These are phyloP conservation scores for Papilio glaucus DNA, from an alignment of 1,140 invertebrate genomes.

Conservation along the genomic window DNA sequence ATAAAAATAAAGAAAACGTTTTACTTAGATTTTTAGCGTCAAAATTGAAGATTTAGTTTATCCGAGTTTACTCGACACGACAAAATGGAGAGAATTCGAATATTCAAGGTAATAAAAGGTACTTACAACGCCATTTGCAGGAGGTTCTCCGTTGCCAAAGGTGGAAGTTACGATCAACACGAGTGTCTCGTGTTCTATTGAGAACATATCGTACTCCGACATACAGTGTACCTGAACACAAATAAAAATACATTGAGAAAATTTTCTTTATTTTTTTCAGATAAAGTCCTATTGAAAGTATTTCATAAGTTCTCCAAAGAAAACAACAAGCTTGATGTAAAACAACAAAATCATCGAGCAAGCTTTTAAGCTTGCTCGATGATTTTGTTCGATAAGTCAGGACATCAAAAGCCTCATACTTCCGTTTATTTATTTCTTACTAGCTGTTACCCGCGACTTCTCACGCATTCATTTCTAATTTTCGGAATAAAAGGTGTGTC, in stretches of 20 bases:
- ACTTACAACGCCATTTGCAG: conserved; percentile 94
- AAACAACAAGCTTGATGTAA: too few relatives aligned
- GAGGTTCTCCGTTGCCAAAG: conserved; percentile 98
- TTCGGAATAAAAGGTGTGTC: too few relatives aligned
- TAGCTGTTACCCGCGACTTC: too few relatives aligned
- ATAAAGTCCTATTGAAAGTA: too few relatives aligned
- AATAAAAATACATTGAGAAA: conserved; percentile 15
- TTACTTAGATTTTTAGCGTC: too few relatives aligned
- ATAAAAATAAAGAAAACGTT: too few relatives aligned
- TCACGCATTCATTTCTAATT: too few relatives aligned
- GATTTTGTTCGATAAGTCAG: too few relatives aligned
- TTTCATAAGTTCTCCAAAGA: not conserved
- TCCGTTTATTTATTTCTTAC: too few relatives aligned
- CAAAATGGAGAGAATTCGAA: not conserved
- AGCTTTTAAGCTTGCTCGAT: too few relatives aligned
- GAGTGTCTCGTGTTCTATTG: conserved; percentile 96
- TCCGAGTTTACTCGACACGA: not conserved
- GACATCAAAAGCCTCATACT: too few relatives aligned
- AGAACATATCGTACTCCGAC: conserved; percentile 96
- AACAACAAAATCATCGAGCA: too few relatives aligned
- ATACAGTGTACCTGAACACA: conserved; percentile 91
- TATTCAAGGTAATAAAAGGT: conserved; percentile 33
- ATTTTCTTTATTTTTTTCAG: not conserved
- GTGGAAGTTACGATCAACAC: conserved; percentile 97
- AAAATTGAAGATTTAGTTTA: conserved; percentile 34